Percentiles rank a stretch among this genome's conserved stretches.
phyloP scores from a whole-genome alignment of 2,797 vertebrate genomes.

The Sebastes cheni region DNA sequence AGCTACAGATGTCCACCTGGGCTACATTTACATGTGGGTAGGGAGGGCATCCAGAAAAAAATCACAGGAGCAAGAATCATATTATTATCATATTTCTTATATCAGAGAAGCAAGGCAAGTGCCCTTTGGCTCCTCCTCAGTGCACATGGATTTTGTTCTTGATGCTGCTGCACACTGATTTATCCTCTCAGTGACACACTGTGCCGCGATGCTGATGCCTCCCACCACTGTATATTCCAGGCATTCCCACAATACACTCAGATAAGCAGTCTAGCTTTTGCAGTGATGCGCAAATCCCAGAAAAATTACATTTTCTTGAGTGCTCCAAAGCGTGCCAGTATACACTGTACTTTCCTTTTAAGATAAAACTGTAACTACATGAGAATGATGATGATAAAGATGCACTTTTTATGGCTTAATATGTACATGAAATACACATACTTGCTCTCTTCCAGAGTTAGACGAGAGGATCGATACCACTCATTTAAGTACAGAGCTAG shows the following conservation, averaged over 20 bases:
- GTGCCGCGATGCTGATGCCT: background rate
- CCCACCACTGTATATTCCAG: background rate
- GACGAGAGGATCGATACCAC: background rate
- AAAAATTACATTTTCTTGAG: background rate
- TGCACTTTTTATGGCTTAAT: background rate
- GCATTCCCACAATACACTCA: background rate
- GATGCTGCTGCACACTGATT: slow-evolving; percentile 28
- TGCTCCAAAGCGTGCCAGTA: background rate
- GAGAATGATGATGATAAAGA: background rate
- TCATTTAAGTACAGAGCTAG: background rate
- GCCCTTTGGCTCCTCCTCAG: background rate
- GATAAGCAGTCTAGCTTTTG: background rate
- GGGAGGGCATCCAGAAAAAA: background rate
- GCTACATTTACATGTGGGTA: slow-evolving; percentile 6
- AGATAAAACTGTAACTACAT: background rate
- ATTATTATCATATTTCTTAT: background rate
- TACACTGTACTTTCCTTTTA: background rate
- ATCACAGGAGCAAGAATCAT: background rate
- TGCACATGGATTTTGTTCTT: slow-evolving; percentile 2
- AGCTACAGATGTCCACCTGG: slow-evolving; percentile 1
- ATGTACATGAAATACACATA: background rate
- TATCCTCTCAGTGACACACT: slow-evolving; percentile 7
- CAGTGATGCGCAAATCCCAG: background rate
- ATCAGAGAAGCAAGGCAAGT: background rate
- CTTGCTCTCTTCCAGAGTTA: background rate